A percentile compares a stretch with the other conserved stretches of the same genome.
phyloP scores from a whole-genome alignment of 2,888 invertebrate genomes.

The Marronus borbonicus region DNA sequence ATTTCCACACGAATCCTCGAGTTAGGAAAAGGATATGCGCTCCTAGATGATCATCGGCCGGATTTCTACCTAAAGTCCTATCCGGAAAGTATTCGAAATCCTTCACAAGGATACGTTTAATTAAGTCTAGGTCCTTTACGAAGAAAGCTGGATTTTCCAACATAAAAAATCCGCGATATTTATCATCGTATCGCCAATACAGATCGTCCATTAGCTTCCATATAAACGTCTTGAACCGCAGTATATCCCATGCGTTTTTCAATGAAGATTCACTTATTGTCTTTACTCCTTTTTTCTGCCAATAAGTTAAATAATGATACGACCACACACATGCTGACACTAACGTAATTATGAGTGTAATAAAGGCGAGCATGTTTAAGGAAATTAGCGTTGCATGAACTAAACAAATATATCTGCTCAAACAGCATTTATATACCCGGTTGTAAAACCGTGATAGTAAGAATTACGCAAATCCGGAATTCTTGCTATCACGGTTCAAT shows the following conservation, averaged over 20 bases:
- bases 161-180: slow-evolving; percentile 71
- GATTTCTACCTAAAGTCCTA: slow-evolving; percentile 68
- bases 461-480: no score
- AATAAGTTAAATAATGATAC: slow-evolving; percentile 62
- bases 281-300: slow-evolving; percentile 67
- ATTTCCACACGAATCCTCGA: slow-evolving; percentile 73
- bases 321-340: background rate
- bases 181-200: slow-evolving; percentile 61
- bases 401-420: no score
- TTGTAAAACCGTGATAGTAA: no score
- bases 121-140: slow-evolving; percentile 69
- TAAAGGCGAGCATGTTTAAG: background rate
- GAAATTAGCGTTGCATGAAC: no score
- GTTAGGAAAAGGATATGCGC: slow-evolving; percentile 69
- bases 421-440: no score
- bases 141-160: slow-evolving; percentile 71
- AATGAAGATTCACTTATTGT: slow-evolving; percentile 66
- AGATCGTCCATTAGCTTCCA: slow-evolving; percentile 61
- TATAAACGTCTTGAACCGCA: slow-evolving; percentile 61
- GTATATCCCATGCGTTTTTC: slow-evolving; percentile 67
- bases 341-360: background rate
- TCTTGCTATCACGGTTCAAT: no score
- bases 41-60: slow-evolving; percentile 67
- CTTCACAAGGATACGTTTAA: slow-evolving; percentile 70
- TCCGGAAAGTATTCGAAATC: slow-evolving; percentile 72